A percentile compares a stretch with the other conserved stretches of the same genome.
Evolutionary conservation across 1,140 invertebrate species (phyloP).

Genomic region (Drosophila insularis): DNA sequence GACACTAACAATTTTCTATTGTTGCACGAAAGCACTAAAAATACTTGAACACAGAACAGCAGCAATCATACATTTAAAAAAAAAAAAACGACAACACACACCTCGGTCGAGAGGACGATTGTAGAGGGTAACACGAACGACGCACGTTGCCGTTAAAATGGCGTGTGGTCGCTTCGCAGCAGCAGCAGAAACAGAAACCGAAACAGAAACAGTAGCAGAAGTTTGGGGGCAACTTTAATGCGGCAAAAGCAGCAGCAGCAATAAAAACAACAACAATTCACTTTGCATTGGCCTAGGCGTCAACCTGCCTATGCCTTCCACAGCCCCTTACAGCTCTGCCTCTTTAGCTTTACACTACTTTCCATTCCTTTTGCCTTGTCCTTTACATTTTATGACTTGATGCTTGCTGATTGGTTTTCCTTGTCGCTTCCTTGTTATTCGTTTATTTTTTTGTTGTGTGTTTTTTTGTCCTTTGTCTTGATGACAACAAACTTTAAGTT

Average conservation of each 20-base stretch:
- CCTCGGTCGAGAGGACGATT: background rate
- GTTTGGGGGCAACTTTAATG: slow-evolving; percentile 13
- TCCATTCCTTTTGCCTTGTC: slow-evolving; percentile 33
- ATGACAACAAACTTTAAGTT: slow-evolving; percentile 7
- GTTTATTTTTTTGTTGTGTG: background rate
- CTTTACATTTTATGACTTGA: slow-evolving; percentile 27
- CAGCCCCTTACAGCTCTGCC: background rate
- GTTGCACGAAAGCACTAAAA: slow-evolving; percentile 70
- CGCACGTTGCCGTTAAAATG: slow-evolving; percentile 52
- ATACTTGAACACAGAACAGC: slow-evolving; percentile 41
- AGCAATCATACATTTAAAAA: slow-evolving; percentile 20
- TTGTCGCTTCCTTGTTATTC: background rate
- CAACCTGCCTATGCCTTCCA: background rate
- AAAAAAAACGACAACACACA: slow-evolving; percentile 34
- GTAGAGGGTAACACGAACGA: background rate
- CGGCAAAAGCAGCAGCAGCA: background rate
- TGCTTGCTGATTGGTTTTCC: slow-evolving; percentile 45
- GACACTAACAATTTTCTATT: slow-evolving; percentile 52
- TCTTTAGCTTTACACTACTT: slow-evolving; percentile 4
- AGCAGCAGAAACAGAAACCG: slow-evolving; percentile 9
- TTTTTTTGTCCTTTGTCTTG: background rate
- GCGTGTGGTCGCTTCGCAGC: slow-evolving; percentile 24
- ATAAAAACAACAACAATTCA: background rate
- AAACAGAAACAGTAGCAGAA: slow-evolving; percentile 7
- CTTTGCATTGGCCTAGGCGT: slow-evolving; percentile 18